A percentile compares a stretch with the other conserved stretches of the same genome.
Evolutionary conservation across 1,140 invertebrate genomes (phyloP).

Genomic region (Andricus grossulariae): DNA sequence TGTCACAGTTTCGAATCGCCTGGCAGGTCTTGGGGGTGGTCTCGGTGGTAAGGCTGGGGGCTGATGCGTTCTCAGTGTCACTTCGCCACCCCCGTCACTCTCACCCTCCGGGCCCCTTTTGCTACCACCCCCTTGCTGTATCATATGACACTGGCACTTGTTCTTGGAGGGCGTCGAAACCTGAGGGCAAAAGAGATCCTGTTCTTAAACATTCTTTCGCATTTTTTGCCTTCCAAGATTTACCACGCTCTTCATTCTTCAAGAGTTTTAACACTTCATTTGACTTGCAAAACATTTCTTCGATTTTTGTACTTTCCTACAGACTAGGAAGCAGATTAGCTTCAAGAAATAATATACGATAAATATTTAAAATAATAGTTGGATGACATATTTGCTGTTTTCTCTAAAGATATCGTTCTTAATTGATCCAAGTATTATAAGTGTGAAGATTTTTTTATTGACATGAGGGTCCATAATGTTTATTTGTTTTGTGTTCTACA

Average conservation of each 20-base stretch:
- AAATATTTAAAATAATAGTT: not conserved
- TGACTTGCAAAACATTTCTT: not conserved
- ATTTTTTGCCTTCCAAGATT: constrained; percentile 34
- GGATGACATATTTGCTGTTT: too few species aligned
- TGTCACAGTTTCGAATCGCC: constrained; percentile 65
- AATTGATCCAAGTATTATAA: too few species aligned
- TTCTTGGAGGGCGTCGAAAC: constrained; percentile 66
- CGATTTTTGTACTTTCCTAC: too few species aligned
- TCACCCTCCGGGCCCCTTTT: constrained; percentile 63
- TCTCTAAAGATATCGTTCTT: too few species aligned
- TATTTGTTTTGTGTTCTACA: too few species aligned
- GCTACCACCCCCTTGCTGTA: constrained; percentile 61
- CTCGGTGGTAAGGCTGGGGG: constrained; percentile 71
- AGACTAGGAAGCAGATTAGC: too few species aligned
- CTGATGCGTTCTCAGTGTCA: constrained; percentile 69
- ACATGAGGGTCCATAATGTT: too few species aligned
- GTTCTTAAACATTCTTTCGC: constrained; percentile 39
- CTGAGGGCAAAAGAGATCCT: constrained; percentile 56
- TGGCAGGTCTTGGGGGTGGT: constrained; percentile 69
- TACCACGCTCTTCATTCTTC: not conserved
- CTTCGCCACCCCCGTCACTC: constrained; percentile 58
- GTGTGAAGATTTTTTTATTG: too few species aligned
- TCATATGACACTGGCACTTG: constrained; percentile 73
- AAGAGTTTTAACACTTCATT: constrained; percentile 1
- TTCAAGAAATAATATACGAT: too few species aligned